Base-by-base conservation (phyloP, 1,140 invertebrate species). In the Eupeodes corollae region DNA sequence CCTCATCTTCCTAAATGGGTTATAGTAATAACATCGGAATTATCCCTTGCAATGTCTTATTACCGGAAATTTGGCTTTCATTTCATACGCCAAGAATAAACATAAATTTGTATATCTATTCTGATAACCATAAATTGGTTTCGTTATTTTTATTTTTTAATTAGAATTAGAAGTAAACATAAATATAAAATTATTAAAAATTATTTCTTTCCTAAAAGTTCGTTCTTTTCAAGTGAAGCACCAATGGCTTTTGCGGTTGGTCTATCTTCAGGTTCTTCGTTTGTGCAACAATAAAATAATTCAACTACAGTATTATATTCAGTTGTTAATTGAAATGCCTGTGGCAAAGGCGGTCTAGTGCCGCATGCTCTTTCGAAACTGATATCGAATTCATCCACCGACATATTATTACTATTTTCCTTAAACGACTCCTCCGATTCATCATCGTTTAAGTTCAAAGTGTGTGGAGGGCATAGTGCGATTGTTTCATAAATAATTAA, bases 401-500 rank as follows among this genome's bases (percentile, higher is more conserved):
- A 31, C 26, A 8, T 50, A 13, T 48, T 39, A 6, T 30, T 33
- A 14, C 51, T 35, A 1, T 26, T 35, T 18, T 47, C 45, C 2
- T 39, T 48, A 12, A 16, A 16, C 13, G 15, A 9, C 52, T 56
- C 38, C 11, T 63, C 57, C 40, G 70, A 63, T 10, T 62, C 56
- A n/a, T 52, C 48, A 13, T 52, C 61, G 13, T 61, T 57, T 18
- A 72, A 64, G 18, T 66, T 55, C 9, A 73, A 63, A 1, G 68
- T 54, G 63, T 85, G 80, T n/a, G 86, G 82, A 9, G 78, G 66
- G 43, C 73, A 69, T 10, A 89, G 64, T 0, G 86, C 72, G 58
- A 90, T 70, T 76, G 88, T 90, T 74, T 90, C 88, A 78, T 83
- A 89, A 12, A 90, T 56, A 1, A 82, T 75, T 14, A 90, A 69